phyloP scores from a whole-genome alignment of 1,140 invertebrate species.

The Sycophila sp. region DNA sequence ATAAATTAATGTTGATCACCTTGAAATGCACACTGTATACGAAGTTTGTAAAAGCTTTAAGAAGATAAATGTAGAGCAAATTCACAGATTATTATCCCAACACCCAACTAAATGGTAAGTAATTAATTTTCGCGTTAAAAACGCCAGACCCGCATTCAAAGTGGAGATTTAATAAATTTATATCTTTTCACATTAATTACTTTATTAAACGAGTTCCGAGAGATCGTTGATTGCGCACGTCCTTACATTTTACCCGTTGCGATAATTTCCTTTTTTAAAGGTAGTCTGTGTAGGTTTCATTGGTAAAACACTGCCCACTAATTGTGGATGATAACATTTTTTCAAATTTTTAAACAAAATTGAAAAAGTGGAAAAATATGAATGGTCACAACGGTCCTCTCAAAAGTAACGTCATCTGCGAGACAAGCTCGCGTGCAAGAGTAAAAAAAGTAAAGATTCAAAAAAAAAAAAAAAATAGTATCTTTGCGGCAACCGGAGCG shows the following conservation, averaged over 20 bases:
- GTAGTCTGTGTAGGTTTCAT: neutral
- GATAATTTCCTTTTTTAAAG: neutral
- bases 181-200: neutral
- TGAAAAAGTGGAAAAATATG: too few relatives aligned
- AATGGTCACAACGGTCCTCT: too few relatives aligned
- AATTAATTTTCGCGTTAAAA: neutral
- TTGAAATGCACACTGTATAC: too few relatives aligned
- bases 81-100: neutral
- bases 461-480: too few relatives aligned
- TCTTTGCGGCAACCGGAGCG: too few relatives aligned
- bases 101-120: neutral
- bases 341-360: too few relatives aligned
- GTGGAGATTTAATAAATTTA: neutral
- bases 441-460: too few relatives aligned
- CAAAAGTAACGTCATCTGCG: too few relatives aligned
- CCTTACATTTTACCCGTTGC: neutral
- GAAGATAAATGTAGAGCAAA: neutral
- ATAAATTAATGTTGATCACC: too few relatives aligned
- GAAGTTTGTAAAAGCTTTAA: too few relatives aligned
- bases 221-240: neutral
- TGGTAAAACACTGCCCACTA: neutral
- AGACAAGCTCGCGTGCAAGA: too few relatives aligned
- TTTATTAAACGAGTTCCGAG: constrained; percentile 4
- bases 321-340: neutral
- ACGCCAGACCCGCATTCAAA: neutral